Evolutionary conservation across 2,797 vertebrate species (phyloP).

Genomic region (Coracias cyanogaster): DNA sequence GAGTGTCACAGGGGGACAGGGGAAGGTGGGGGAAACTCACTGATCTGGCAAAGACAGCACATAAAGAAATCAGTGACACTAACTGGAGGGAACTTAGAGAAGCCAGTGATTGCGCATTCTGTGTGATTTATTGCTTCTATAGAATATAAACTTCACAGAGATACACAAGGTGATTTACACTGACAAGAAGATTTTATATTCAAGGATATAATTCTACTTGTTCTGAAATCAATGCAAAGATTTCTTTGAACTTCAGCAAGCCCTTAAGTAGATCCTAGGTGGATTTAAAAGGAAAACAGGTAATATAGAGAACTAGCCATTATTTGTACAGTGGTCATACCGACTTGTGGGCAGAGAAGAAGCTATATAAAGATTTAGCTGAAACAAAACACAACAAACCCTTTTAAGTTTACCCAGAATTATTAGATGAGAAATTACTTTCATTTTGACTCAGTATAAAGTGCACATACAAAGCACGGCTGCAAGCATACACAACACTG

Average conservation of each 20-base stretch:
- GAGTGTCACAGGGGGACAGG: neutral
- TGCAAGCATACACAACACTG: neutral
- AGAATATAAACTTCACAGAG: neutral
- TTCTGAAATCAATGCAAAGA: neutral
- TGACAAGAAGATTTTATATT: neutral
- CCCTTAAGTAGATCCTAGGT: neutral
- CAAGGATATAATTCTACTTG: neutral
- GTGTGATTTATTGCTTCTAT: neutral
- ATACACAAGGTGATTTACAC: neutral
- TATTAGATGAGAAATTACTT: neutral
- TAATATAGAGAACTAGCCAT: neutral
- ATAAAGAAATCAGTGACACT: neutral
- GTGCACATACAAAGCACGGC: neutral
- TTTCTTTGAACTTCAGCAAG: neutral
- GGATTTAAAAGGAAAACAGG: neutral
- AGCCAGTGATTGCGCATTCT: neutral
- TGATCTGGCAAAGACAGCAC: neutral
- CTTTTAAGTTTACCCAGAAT: neutral
- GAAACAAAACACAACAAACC: neutral
- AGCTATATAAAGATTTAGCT: neutral
- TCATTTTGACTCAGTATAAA: neutral
- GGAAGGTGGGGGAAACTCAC: neutral
- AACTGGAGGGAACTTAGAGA: neutral
- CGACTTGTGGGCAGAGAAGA: neutral
- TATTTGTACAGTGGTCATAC: neutral